phyloP scores from a whole-genome alignment of 2,888 invertebrate species.

The Seladonia tumulorum region DNA sequence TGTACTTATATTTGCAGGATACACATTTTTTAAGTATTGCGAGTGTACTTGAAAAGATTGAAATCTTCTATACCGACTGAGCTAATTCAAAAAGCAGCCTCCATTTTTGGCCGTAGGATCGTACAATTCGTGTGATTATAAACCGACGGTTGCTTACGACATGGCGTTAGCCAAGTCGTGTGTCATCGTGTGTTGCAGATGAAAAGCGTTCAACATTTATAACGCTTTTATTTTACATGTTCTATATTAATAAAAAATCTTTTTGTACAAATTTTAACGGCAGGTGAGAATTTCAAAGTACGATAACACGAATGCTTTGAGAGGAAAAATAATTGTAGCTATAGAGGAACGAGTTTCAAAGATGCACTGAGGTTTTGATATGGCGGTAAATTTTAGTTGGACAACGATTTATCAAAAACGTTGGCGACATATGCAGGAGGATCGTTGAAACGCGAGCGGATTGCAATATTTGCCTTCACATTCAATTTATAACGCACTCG shows the following conservation, averaged over 20 bases:
- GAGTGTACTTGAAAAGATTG: neutral
- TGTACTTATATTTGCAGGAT: neutral
- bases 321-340: slow-evolving; percentile 28
- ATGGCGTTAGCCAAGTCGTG: slow-evolving; percentile 77
- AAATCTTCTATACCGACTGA: slow-evolving; percentile 37
- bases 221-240: slow-evolving; percentile 65
- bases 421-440: neutral
- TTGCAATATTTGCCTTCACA: neutral
- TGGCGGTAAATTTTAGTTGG: slow-evolving; percentile 76
- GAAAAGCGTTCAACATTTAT: slow-evolving; percentile 60
- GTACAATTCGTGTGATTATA: slow-evolving; percentile 50
- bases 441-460: neutral
- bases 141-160: slow-evolving; percentile 65
- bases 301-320: slow-evolving; percentile 27
- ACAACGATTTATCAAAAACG: slow-evolving; percentile 55
- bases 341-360: slow-evolving; percentile 38
- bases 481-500: neutral
- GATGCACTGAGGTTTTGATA: slow-evolving; percentile 66
- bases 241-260: slow-evolving; percentile 60
- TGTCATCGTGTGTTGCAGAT: slow-evolving; percentile 72
- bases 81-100: slow-evolving; percentile 40
- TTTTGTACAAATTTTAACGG: slow-evolving; percentile 62
- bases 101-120: slow-evolving; percentile 59
- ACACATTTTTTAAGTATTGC: neutral
- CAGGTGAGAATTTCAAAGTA: slow-evolving; percentile 65